Percentiles rank a stretch among this genome's conserved stretches.
These are phyloP conservation scores for Heliconius eleuchia DNA, from an alignment of 1,140 invertebrate genomes.

Conservation along the genomic window DNA sequence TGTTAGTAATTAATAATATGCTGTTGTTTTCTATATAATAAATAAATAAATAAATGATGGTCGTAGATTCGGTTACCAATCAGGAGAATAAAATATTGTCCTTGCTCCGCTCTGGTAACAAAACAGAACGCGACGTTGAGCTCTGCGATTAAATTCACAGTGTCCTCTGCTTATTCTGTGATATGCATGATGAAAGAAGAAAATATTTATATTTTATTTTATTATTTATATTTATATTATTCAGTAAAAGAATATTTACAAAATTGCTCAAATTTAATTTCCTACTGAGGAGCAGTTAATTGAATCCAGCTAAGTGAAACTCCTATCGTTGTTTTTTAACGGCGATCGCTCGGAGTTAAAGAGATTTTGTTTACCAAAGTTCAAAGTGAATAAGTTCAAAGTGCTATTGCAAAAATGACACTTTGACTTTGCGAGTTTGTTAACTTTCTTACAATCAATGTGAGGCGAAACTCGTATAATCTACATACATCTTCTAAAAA, in stretches of 20 bases:
- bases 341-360: neutral
- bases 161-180: no score
- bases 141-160: no score
- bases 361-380: slow-evolving; percentile 12
- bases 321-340: neutral
- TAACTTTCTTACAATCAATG: neutral
- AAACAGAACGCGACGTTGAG: no score
- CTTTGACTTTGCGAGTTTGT: neutral
- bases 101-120: no score
- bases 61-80: no score
- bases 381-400: slow-evolving; percentile 11
- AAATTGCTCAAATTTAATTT: neutral
- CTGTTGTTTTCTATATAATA: no score
- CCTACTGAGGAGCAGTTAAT: neutral
- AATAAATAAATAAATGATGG: no score
- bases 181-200: no score
- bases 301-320: neutral
- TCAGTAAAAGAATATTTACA: neutral
- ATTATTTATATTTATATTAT: neutral
- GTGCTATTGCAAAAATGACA: neutral
- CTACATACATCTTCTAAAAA: neutral
- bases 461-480: neutral
- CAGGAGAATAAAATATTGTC: no score
- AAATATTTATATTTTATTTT: no score
- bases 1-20: no score